Evolutionary conservation across 2,113 vertebrate genomes (phyloP).

Genomic region (Alligator sinensis): DNA sequence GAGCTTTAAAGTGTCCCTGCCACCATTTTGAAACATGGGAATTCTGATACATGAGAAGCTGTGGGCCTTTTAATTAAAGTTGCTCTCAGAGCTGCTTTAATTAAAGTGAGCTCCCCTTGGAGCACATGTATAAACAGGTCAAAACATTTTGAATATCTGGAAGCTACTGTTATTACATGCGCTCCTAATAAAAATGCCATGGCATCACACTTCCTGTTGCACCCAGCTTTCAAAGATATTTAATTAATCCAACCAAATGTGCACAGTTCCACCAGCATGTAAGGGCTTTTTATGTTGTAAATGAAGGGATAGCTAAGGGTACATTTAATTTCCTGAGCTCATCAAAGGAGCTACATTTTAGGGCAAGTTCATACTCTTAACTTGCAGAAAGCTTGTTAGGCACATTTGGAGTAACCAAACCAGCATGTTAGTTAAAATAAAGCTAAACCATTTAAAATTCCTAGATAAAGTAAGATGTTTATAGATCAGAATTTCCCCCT

Average conservation of each 20-base stretch:
- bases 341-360: not conserved
- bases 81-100: too few relatives aligned
- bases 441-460: not conserved
- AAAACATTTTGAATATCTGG: too few relatives aligned
- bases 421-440: not conserved
- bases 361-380: not conserved
- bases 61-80: too few relatives aligned
- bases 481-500: not conserved
- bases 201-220: not conserved
- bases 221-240: not conserved
- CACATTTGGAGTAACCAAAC: fast-evolving
- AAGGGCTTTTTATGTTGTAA: not conserved
- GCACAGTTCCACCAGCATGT: not conserved
- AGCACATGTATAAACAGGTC: too few relatives aligned
- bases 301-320: fast-evolving
- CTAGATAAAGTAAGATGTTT: not conserved
- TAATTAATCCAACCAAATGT: not conserved
- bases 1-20: too few relatives aligned
- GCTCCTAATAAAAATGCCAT: not conserved
- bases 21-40: too few relatives aligned
- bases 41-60: too few relatives aligned
- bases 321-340: not conserved
- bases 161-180: fast-evolving
- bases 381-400: not conserved
- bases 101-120: too few relatives aligned